Evolutionary conservation across 2,113 vertebrate species (phyloP), one percentile per base, ranked within the genome.

Genomic region (Cyprinodon tularosa): DNA sequence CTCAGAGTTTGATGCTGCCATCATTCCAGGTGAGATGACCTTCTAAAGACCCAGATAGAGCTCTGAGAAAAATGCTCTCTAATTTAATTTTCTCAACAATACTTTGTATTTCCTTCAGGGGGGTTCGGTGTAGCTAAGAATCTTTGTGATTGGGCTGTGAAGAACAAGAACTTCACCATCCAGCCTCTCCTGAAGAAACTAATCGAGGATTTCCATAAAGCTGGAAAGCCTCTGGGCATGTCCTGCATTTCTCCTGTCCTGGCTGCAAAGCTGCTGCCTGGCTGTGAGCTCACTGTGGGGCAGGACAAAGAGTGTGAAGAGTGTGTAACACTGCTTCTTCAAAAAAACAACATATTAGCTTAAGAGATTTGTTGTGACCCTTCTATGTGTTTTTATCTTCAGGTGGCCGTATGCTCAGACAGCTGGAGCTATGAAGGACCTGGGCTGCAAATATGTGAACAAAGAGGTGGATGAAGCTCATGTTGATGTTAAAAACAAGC

Each of bases 111-210:
- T 64, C 11, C 1, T 79, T 17, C 14, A 95, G 95, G 94, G 63
- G 97, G 97, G 3, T 99, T 98, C 2, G 97, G 97, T 20, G 97
- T 95, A 40, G 97, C 97, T 57, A 99, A 99, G 92, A 99, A 99
- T 91, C 89, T 99, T 89, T 91, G 93, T 59, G 91, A 95, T 75
- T 97, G 95, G 96, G 96, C 95, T 29, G 93, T 93, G 2, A 91
- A 96, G 59, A 96, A 95, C 36, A 97, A 96, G 81, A 87, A 95
- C 64, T 97, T 90, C 84, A 90, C 79, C 0, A 0, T 97, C 53
- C 86, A 80, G 66, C 86, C 91, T 6, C 82, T 90, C 0, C 78
- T 96, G 37, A 95, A 96, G 83, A 93, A 82, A 0, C n/a, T 92
- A 22, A 91, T 97, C 73, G 94, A 90, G 88, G 93, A 71, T 3